Evolutionary conservation across 2,797 vertebrate species (phyloP), one percentile per base, ranked within the genome.

Genomic region (Strix occidentalis): DNA sequence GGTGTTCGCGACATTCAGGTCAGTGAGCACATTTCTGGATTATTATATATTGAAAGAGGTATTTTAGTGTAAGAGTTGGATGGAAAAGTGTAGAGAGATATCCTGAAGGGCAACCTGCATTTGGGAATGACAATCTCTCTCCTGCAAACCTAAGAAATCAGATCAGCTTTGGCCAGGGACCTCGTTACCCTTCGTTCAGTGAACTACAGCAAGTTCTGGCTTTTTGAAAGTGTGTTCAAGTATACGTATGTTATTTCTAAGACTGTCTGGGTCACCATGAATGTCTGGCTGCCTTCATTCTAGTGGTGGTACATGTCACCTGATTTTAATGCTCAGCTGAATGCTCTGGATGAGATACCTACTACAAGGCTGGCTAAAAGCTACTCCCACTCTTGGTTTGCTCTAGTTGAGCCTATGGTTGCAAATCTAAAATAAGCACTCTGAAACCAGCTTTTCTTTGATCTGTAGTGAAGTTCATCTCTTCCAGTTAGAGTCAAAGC

Each of bases 401-500:
- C 45, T 85, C 25, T 63, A 31, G 41, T n/a, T 64, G 57, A 95
- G 57, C 45, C 76, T 48, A 29, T 90, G 58, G 65, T 75, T n/a
- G 69, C 50, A 77, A 37, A 84, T 71, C 76, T 89, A 89, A 96
- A 89, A 87, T 26, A 78, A 86, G 50, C n/a, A 29, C 60, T 75
- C 33, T 58, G 65, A 91, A 94, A 57, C 1, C 26, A 87, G 33
- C 35, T 82, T 89, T 80, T 60, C 68, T 80, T 83, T 93, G 71
- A 78, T 91, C 29, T 86, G 17, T 61, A 39, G 45, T 86, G 94
- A 91, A 92, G 57, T 14, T 1, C 50, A 72, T 90, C 72, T 91
- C 69, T 88, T 93, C 50, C 43, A 61, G 61, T 88, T 78, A 75
- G 33, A 95, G 48, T 84, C 71, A 90, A 95, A 84, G 63, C 26